These are phyloP conservation scores for Myrmecophaga tridactyla DNA, from an alignment of 2,113 vertebrate species.

Conservation along the genomic window DNA sequence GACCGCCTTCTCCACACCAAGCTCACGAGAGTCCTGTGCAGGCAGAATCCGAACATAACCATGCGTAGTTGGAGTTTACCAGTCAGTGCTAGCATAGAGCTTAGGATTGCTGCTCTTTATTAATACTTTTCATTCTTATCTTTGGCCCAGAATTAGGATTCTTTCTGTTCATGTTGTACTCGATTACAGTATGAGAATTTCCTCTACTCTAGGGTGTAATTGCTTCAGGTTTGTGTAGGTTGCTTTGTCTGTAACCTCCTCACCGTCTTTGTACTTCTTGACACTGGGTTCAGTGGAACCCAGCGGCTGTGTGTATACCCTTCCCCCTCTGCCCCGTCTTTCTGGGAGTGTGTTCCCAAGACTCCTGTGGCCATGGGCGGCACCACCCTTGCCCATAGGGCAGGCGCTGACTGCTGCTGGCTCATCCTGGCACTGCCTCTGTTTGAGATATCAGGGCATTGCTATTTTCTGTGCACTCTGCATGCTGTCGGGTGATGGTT, in stretches of 20 bases:
- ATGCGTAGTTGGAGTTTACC: not conserved
- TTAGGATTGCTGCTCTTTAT: not conserved
- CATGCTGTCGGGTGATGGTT: not conserved
- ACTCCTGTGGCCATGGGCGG: not conserved
- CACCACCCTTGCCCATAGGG: not conserved
- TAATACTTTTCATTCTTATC: not conserved
- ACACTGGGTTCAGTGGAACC: not conserved
- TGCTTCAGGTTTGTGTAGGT: not conserved
- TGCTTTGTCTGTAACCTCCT: not conserved
- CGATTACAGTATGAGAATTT: not conserved
- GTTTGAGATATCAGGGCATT: not conserved
- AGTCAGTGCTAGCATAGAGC: not conserved
- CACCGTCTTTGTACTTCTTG: not conserved
- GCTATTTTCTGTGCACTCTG: not conserved
- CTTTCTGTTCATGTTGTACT: not conserved
- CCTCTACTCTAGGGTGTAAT: not conserved
- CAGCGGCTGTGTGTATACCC: fast-evolving
- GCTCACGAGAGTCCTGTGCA: not conserved
- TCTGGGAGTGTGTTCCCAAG: no score
- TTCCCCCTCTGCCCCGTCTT: not conserved
- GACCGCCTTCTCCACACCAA: not conserved
- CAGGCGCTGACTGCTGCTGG: not conserved
- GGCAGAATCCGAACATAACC: not conserved
- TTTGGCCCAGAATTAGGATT: not conserved
- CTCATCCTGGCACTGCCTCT: not conserved